Percentiles rank a stretch among this genome's conserved stretches.
phyloP scores from a whole-genome alignment of 2,888 invertebrate genomes.

The Tricholauxania praeusta region DNA sequence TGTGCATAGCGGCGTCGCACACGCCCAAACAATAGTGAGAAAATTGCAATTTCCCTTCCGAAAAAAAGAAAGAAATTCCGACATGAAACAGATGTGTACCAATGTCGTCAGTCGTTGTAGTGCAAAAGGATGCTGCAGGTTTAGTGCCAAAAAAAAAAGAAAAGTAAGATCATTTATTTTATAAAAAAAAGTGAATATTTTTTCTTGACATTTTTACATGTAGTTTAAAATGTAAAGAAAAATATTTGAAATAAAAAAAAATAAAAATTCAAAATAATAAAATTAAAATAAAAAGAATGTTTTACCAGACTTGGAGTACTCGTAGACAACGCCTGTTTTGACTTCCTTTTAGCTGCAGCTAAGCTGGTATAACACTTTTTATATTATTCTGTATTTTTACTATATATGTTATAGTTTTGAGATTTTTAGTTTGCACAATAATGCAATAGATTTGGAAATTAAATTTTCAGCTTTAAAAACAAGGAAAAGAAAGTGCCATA shows the following conservation, averaged over 20 bases:
- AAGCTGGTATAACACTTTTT: too few species aligned
- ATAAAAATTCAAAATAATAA: neutral
- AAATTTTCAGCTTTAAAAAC: too few species aligned
- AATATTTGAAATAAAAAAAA: neutral
- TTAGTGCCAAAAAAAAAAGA: neutral
- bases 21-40: conserved; percentile 30
- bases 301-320: too few species aligned
- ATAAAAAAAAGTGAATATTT: neutral
- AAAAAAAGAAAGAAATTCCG: conserved; percentile 17
- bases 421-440: neutral
- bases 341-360: too few species aligned
- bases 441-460: too few species aligned
- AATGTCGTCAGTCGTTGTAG: neutral
- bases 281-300: neutral
- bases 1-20: neutral
- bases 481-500: too few species aligned
- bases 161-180: conserved; percentile 11
- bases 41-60: conserved; percentile 25
- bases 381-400: too few species aligned
- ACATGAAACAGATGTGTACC: conserved; percentile 29
- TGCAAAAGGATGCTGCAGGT: neutral
- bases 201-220: conserved; percentile 14
- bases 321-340: too few species aligned
- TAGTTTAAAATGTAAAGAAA: neutral
- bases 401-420: neutral